Conservation (phyloP, 1,140 invertebrate genomes). For the Pseudobourletiella spinata region DNA sequence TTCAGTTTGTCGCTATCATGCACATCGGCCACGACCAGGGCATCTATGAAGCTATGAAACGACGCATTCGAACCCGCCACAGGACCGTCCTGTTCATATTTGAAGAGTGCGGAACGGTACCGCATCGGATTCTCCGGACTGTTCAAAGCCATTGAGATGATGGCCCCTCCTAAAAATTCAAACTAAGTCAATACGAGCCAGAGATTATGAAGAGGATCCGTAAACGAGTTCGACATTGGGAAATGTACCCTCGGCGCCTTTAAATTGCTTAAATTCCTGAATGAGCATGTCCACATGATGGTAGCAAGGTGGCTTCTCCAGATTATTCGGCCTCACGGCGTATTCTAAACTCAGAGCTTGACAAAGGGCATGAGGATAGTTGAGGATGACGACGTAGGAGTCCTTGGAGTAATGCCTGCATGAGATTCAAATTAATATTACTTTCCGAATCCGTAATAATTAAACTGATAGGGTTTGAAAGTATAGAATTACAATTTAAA, state of each 20-base stretch:
- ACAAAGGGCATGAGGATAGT: background rate
- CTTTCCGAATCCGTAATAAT: background rate
- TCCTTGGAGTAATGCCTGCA: background rate
- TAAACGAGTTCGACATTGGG: background rate
- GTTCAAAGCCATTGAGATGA: background rate
- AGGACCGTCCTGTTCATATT: background rate
- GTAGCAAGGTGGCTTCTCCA: background rate
- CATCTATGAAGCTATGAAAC: background rate
- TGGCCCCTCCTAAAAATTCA: background rate
- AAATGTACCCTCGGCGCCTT: background rate
- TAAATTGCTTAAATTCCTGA: background rate
- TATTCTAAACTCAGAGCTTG: slow-evolving; percentile 3
- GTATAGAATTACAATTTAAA: too few relatives aligned
- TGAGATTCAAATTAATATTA: background rate
- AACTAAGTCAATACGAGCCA: background rate
- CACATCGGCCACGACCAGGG: background rate
- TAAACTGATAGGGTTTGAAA: too few relatives aligned
- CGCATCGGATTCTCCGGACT: background rate
- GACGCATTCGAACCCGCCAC: background rate
- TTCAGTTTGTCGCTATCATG: background rate
- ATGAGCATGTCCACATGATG: background rate
- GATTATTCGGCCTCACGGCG: background rate
- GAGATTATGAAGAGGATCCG: background rate
- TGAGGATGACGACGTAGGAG: background rate
- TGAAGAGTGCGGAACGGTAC: background rate